Evolutionary conservation across 2,113 vertebrate genomes (phyloP), one percentile per base, ranked within the genome.

Genomic region (Hemichromis elongatus): DNA sequence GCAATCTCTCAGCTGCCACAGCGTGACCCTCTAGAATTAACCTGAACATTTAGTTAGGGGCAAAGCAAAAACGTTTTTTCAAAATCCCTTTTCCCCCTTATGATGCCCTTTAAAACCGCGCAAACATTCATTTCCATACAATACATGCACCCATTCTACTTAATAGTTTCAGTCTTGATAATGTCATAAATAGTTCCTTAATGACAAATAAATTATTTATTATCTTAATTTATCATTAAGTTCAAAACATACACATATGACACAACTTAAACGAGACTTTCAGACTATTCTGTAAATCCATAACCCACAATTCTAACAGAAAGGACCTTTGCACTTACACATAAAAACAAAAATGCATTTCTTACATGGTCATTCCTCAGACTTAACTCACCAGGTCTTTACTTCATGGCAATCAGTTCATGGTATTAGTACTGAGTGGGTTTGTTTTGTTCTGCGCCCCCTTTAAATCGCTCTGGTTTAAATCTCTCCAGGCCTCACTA

Each of bases 391-490:
- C 14, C 54, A 84, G 52, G 61, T 88, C 56, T 77, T 73, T 82
- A 75, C n/a, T 2, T 61, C 80, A 84, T 84, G 40, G n/a, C 30
- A 86, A 80, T 77, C 24, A 81, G 40, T 55, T 45, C 57, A 53
- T 63, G 78, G 63, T 40, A 88, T 90, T 92, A 85, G 54, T 57
- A 26, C 7, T 75, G 73, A 90, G 59, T 79, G 78, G 50, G 35
- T 88, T 91, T 88, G 21, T 88, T 89, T 86, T 79, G 80, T 81
- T 84, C 26, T 87, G 53, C 56, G 61, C 11, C 28, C 24, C 66
- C n/a, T 42, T 80, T 86, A 59, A 79, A 90, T 79, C 78, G 70
- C 57, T 50, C 59, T 86, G 87, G n/a, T 84, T 84, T 63, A 89
- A 92, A 86, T 75, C 78, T 80, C 78, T 63, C 16, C 37, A n/a